Base-by-base conservation (phyloP, 2,113 vertebrate species). In the Lathamus discolor region DNA sequence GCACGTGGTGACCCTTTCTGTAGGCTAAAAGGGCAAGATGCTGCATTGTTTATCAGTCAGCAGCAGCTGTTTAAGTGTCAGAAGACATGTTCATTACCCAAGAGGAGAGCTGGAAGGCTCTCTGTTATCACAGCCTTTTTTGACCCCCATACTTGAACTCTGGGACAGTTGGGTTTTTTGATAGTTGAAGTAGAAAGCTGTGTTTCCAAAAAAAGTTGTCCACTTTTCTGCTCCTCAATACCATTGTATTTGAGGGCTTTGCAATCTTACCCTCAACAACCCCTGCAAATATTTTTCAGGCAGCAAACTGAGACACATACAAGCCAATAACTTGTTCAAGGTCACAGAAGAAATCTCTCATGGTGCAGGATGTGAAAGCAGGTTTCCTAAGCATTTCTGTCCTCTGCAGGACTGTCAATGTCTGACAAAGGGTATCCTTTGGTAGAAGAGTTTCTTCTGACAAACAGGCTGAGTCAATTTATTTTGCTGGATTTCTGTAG, bases 141-240 rank as follows among this genome's bases (percentile, higher is more conserved):
- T 37, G 17, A 92, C 81, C 49, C n/a, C 33, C 77, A 49, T 35
- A 46, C 83, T 93, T 94, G 86, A 96, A 89, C 83, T 66, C 83
- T 73, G 80, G 8, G 67, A 27, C 55, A 49, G 64, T 7, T 83
- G 33, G 29, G 0, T 1, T 31, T 51, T 76, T 87, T 43, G 68
- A 84, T 57, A 62, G 43, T 35, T 86, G 63, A 86, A 95, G 62
- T 24, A 92, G 92, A 94, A 92, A 84, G 52, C 28, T 24, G 17
- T 24, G 51, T 41, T 93, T 94, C 73, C 41, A 93, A 93, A 94
- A 91, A 64, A 52, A 61, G n/a, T 74, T 55, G 43, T 48, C 35
- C 8, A 11, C 48, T 84, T 76, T 76, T 72, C 52, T 78, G 24
- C 9, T 75, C 9, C 33, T 75, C 43, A 3, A 51, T 44, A 7